Base-by-base conservation (phyloP, 2,797 vertebrate genomes). In the Acomys russatus region DNA sequence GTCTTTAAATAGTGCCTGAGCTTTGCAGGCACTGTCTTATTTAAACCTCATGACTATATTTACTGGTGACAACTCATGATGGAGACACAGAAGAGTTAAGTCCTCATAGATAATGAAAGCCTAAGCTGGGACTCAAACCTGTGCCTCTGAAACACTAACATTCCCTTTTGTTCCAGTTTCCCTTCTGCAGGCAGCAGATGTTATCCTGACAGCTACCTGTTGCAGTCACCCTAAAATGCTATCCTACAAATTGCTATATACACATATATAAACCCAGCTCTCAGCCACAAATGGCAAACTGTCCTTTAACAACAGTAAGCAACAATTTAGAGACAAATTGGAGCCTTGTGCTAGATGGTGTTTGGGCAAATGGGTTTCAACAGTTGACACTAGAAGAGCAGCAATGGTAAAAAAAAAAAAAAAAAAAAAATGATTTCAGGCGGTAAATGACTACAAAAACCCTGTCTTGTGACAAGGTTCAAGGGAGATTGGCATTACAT, bases 311-410 rank as follows among this genome's bases (percentile, higher is more conserved):
- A 61, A 96, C 97, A 95, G 94, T 96, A 88, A 97, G 78, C 87
- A 96, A 80, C 79, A 95, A 96, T 97, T 96, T 88, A 88, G 61
- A 66, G 95, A 92, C 91, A 97, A 97, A 96, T 91, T 94, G 77
- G 89, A 96, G 89, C 20, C 68, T 91, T 20, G 0, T 3, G 44
- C 86, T 84, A 94, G 94, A 88, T 56, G 70, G 83, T 96, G 64
- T 97, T 97, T 97, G 97, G 97, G 95, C 96, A 97, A 98, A 97
- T 95, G 95, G 91, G 96, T 94, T 92, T 92, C 90, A 88, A 94
- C 88, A 96, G 94, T 96, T 97, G 97, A 97, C 73, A 94, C 92
- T 91, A 90, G 80, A 93, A 51, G 68, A 88, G 33, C 95, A 91
- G 77, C 88, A 92, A 88, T 96, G 96, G 92, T 95, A 82, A 91